Base-by-base conservation (phyloP, 2,797 vertebrate species). In the Malacoraja senta region DNA sequence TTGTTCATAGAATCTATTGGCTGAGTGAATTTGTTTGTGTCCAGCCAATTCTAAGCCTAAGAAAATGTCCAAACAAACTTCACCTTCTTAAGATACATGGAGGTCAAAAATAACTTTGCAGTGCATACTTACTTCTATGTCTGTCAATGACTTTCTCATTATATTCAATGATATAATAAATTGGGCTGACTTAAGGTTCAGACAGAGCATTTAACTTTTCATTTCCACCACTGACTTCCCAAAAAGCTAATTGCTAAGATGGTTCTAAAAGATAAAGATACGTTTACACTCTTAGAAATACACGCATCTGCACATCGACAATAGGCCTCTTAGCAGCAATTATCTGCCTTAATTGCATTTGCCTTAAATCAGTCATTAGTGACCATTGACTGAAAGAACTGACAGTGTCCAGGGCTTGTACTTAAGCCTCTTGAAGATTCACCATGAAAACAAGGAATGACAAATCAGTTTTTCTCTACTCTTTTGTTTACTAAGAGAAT, bases 371-470 rank as follows among this genome's bases (percentile, higher is more conserved):
- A 96, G 96, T 96, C 97, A 97, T 98, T 98, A 97, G 96, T 96
- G 96, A 95, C 95, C 95, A 96, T 96, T 96, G 95, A 95, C 95
- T 97, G 95, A 96, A 96, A 97, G 96, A 96, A 96, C 96, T 95
- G 95, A 94, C 95, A 96, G 96, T 96, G 95, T 96, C 96, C 96
- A 97, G 96, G 95, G 95, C 96, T 95, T 95, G 96, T 95, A 94
- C 94, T 94, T 97, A 98, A 98, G 97, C 97, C 97, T 97, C 97
- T 98, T 97, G 97, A 98, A 97, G 97, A 97, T 97, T 96, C 97
- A 94, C 96, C 96, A 95, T 96, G 96, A 97, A 97, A 97, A 97
- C 97, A 97, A 97, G 96, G 96, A 96, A 96, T 96, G 96, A 96
- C 95, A 96, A 96, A 96, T 97, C 97, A 96, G 96, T 97, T 96